Evolutionary conservation across 2,888 invertebrate species (phyloP), one percentile per base, ranked within the genome.

Genomic region (Apodemia hepburni): DNA sequence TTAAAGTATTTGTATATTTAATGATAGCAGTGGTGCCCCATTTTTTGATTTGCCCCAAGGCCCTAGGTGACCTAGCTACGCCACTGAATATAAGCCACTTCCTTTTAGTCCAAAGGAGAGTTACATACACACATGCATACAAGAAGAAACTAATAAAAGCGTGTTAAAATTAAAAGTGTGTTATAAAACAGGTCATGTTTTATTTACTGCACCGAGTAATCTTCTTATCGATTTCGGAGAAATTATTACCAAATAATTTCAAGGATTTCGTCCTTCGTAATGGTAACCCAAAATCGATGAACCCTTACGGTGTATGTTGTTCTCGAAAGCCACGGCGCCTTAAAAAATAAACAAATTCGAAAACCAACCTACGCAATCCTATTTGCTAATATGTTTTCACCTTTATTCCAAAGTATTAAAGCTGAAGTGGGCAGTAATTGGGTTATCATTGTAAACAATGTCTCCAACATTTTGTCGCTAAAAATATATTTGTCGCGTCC

Each of bases 401-500:
- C 54, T 54, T 54, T 54, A 54, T 54, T 12, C 15, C 54, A 12
- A 54, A 27, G 54, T 1, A 12, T 12, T 54, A 54, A 54, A 27
- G 22, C 27, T 54, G 27, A 54, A 54, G 15, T 54, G 54, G 15
- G 1, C 6, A 27, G 54, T 15, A 54, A 22, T 18, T 22, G 27
- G 27, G 27, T 15, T 12, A 22, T 51, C 18, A 51, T 51, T 7
- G 18, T 51, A 38, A 22, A 17, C 42, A 17, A 59, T 49, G 72
- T 79, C 79, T 75, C 81, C 78, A 79, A 83, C 82, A 77, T 81
- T 78, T 74, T 71, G 73, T 76, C 75, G 77, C 78, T 79, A 78
- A 83, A 76, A 80, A 80, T 74, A 80, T 84, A 84, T 86, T 87
- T 87, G 85, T 82, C 81, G 78, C 76, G 74, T 80, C 79, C 81